These are phyloP conservation scores for Leucania comma DNA, from an alignment of 2,888 invertebrate genomes.

Conservation along the genomic window DNA sequence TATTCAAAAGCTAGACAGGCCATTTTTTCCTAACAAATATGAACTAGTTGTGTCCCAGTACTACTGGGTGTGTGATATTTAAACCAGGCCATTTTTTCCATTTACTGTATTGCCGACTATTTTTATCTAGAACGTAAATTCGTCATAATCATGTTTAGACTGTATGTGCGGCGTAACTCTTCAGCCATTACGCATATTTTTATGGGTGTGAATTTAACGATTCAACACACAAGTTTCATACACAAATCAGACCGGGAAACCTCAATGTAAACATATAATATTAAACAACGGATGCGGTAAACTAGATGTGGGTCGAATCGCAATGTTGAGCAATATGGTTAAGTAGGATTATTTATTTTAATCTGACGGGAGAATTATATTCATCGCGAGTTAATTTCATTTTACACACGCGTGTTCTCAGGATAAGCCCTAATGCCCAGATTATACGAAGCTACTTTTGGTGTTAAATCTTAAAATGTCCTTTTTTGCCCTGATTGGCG, in stretches of 20 bases:
- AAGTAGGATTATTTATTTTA: conserved; percentile 38
- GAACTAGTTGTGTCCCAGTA: not conserved
- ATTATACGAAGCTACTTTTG: not conserved
- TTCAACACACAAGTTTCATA: conserved; percentile 27
- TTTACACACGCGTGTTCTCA: not conserved
- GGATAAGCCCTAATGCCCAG: not conserved
- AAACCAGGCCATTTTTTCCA: not conserved
- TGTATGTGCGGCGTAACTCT: not conserved
- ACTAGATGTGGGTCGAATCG: conserved; percentile 43
- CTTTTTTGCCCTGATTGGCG: no score
- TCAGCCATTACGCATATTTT: conserved; percentile 27
- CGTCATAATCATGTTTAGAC: no score
- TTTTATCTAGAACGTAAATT: not conserved
- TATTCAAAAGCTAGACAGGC: no score
- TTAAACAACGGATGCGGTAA: conserved; percentile 59
- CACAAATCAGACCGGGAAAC: conserved; percentile 42
- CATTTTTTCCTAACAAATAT: no score
- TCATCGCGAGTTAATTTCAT: not conserved
- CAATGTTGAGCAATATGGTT: conserved; percentile 27
- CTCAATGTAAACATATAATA: conserved; percentile 50
- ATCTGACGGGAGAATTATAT: conserved; percentile 6
- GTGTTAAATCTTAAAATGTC: no score
- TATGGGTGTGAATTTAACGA: conserved; percentile 35
- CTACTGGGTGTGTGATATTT: not conserved
- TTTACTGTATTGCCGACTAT: no score